Base-by-base conservation (phyloP, 30 jellyfish, hydroid and myxozoan genomes). In the Chironex yamaguchii region DNA sequence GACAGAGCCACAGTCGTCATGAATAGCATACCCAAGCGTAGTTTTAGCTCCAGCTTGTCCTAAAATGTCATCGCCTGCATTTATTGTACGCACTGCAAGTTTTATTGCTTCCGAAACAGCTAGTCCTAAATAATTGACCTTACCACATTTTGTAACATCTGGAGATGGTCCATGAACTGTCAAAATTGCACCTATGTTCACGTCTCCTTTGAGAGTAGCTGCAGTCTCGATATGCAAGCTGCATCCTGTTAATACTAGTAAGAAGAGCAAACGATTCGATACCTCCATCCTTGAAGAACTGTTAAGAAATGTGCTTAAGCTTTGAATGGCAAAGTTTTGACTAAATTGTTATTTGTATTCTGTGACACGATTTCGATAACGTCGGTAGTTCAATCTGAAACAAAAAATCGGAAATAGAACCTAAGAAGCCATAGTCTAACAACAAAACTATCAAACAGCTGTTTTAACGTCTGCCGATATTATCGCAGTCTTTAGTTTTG, bases 11-110 rank as follows among this genome's bases (percentile, higher is more conserved):
- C 99, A 94, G 14, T 95, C 35, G 52, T 94, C 99, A 0, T 88
- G 76, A n/a, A 89, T n/a, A 50, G 83, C 95, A 62, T 48, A 94
- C 11, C 99, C 99, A 85, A 94, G 29, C 31, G 42, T 31, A 9
- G 85, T 80, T 34, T 68, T 42, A 13, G 24, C n/a, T 12, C 83
- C 27, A 0, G 62, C 80, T 34, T 62, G 53, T 23, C 72, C 79
- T 2, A 62, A 73, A 0, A 72, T 24, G 28, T 72, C n/a, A 4
- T 72, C 30, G 33, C 63, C 64, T 72, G 62, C 73, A 85, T 86
- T 86, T 23, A 85, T 85, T 33, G 83, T 49, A 17, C 74, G 26
- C 0, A 73, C 89, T 6, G 95, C 95, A 58, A 85, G 70, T 14
- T 71, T 71, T 23, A 85, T 67, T 23, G 95, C 95, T 33, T 85